Evolutionary conservation across 2,113 vertebrate species (phyloP).

Genomic region (Osmerus eperlanus): DNA sequence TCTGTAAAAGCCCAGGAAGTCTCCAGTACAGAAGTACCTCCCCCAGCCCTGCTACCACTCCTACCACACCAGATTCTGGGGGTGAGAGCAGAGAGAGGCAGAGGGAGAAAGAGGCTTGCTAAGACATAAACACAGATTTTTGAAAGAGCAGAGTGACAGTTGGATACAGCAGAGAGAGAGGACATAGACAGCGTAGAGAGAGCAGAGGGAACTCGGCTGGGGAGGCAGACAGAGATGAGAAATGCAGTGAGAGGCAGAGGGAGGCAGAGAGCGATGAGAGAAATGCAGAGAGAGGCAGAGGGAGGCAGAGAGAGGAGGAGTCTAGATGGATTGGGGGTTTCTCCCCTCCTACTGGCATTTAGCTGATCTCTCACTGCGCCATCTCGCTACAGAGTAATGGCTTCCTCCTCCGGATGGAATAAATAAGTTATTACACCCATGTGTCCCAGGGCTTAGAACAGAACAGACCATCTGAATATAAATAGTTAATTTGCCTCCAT

Average conservation of each 20-base stretch:
- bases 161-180: not conserved
- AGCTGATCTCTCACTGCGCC: slow-evolving; percentile 20
- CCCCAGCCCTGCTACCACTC: slow-evolving; percentile 5
- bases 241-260: not conserved
- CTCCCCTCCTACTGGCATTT: slow-evolving; percentile 6
- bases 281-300: not conserved
- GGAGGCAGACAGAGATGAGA: not conserved
- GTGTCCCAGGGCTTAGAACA: slow-evolving; percentile 54
- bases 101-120: too few relatives aligned
- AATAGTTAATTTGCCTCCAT: slow-evolving; percentile 57
- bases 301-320: not conserved
- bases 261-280: not conserved
- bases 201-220: not conserved
- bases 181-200: not conserved
- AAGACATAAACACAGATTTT: too few relatives aligned
- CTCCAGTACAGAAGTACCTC: slow-evolving; percentile 5
- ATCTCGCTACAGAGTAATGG: slow-evolving; percentile 34
- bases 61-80: slow-evolving; percentile 22
- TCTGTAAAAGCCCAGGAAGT: slow-evolving; percentile 40
- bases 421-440: slow-evolving; percentile 61
- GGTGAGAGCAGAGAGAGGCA: not conserved
- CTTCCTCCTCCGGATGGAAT: slow-evolving; percentile 47
- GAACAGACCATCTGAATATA: slow-evolving; percentile 58
- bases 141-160: not conserved
- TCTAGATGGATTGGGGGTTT: not conserved